Base-by-base conservation (phyloP, 2,888 invertebrate species). In the Caenorhabditis japonica region DNA sequence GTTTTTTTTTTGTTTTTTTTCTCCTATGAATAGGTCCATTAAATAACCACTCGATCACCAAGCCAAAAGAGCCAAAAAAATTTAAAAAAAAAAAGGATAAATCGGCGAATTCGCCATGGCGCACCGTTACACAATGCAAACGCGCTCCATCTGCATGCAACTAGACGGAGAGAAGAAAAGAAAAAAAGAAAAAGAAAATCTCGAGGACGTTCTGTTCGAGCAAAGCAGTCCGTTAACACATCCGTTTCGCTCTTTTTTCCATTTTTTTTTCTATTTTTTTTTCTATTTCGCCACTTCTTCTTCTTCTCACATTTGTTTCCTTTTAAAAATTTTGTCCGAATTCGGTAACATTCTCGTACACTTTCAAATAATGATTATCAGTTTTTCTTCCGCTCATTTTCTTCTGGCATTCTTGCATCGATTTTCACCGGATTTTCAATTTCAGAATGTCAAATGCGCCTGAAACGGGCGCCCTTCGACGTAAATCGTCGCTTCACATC, bases 401-500 rank as follows among this genome's bases (percentile, higher is more conserved):
- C 34, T 51, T 30, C 51, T 17, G 1, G 15, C 17, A 38, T 52
- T 23, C 38, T n/a, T 5, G 34, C 36, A 21, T 38, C 52, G 21
- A 36, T 19, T n/a, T 19, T 10, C 19, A 12, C 36, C 21, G 19
- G 5, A 46, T 46, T n/a, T 1, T 17, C 52, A 4, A n/a, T 64
- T 60, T 33, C 47, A 59, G 58, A 33, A 62, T 68, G 73, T 55
- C 66, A 38, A 73, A 73, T 60, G 69, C 59, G 49, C 64, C 69
- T 39, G 75, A 75, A 64, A 64, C 69, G 34, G 75, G 75, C 53
- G 66, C 69, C 38, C 64, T 75, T 8, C 69, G 69, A 19, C 53
- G 75, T 4, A 75, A 75, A 19, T 49, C 75, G 23, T 73, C 73
- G 8, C 13, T 75, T 2, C 56, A 71, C 51, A 79, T 79, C 33